phyloP scores from a whole-genome alignment of 23 tunicate genomes.

The Aplidium turbinatum region DNA sequence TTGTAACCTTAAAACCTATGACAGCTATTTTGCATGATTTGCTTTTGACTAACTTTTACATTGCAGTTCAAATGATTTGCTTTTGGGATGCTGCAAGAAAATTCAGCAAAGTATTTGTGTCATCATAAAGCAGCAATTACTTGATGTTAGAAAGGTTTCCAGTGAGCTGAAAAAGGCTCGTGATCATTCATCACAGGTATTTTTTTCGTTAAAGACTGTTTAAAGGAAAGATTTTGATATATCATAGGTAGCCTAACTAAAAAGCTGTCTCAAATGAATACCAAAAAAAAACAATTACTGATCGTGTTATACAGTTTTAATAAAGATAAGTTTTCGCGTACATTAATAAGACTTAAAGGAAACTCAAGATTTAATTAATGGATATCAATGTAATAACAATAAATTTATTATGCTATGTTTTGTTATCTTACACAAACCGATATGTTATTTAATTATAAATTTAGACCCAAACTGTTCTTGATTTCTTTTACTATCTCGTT shows the following conservation, averaged over 20 bases:
- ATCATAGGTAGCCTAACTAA: too few species aligned
- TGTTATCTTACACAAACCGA: too few species aligned
- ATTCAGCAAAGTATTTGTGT: slow-evolving; percentile 45
- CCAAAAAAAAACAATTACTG: too few species aligned
- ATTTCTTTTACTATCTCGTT: slow-evolving; percentile 64
- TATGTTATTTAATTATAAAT: slow-evolving; percentile 4
- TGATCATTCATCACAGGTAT: slow-evolving; percentile 64
- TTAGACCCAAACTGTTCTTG: slow-evolving; percentile 68
- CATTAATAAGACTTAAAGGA: too few species aligned
- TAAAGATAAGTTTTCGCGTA: too few species aligned
- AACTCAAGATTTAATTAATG: too few species aligned
- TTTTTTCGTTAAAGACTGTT: background rate
- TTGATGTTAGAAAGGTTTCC: slow-evolving; percentile 33
- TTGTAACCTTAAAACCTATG: background rate
- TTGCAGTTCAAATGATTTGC: slow-evolving; percentile 26
- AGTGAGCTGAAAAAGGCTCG: slow-evolving; percentile 59
- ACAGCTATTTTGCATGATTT: background rate
- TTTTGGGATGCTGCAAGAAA: slow-evolving; percentile 30
- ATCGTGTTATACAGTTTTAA: too few species aligned
- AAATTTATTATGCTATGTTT: too few species aligned
- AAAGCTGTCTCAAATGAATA: too few species aligned
- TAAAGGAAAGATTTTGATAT: background rate
- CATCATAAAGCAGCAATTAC: slow-evolving; percentile 51
- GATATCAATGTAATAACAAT: background rate
- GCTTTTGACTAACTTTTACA: background rate